These are phyloP conservation scores for Betta splendens DNA, from an alignment of 2,797 vertebrate genomes.

Conservation along the genomic window DNA sequence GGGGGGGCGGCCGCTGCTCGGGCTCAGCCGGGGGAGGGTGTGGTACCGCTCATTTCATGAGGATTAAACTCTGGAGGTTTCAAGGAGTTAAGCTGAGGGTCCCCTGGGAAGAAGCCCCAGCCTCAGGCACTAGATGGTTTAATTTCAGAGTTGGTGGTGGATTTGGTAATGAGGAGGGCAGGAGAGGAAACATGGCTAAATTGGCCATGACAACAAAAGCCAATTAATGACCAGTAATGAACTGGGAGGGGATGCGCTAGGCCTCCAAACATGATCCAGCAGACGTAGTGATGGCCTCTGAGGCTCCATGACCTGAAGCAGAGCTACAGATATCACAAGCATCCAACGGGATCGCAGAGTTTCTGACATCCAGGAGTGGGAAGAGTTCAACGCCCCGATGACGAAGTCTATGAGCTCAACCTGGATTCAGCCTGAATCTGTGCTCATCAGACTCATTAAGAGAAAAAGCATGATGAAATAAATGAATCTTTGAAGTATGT, in stretches of 20 bases:
- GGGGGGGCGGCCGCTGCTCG: slow-evolving; percentile 24
- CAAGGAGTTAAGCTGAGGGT: slow-evolving; percentile 45
- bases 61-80: slow-evolving; percentile 67
- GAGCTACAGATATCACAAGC: too few relatives aligned
- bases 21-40: slow-evolving; percentile 27
- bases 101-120: slow-evolving; percentile 44
- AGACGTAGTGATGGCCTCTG: too few relatives aligned
- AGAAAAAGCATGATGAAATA: too few relatives aligned
- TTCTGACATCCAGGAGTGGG: too few relatives aligned
- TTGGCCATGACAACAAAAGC: slow-evolving; percentile 61
- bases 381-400: too few relatives aligned
- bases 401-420: too few relatives aligned
- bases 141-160: slow-evolving; percentile 48
- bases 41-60: slow-evolving; percentile 51
- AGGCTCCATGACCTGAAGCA: too few relatives aligned
- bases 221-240: slow-evolving; percentile 67
- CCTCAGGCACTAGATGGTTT: slow-evolving; percentile 45
- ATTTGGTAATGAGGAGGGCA: slow-evolving; percentile 30
- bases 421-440: too few relatives aligned
- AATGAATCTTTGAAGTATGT: neutral
- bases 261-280: too few relatives aligned
- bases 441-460: too few relatives aligned
- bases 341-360: too few relatives aligned
- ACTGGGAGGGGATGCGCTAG: slow-evolving; percentile 44
- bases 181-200: slow-evolving; percentile 41